Conservation (phyloP, 2,888 invertebrate species). For the Cantharis flavilabris region DNA sequence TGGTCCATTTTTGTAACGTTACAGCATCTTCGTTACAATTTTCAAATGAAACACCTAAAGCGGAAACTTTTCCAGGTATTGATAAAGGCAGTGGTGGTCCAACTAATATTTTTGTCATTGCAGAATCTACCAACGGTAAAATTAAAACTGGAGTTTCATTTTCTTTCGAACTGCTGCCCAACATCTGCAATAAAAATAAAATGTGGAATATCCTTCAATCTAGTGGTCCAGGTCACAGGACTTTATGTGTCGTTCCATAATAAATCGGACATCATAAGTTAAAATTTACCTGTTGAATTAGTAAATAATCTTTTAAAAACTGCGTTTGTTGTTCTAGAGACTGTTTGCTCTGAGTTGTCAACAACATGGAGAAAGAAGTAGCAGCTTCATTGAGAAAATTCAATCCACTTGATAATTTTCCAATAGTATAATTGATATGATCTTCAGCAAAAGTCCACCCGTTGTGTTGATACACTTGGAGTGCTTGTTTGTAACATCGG, state of each 20-base stretch:
- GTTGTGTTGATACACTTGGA: conserved; percentile 72
- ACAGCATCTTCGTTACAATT: conserved; percentile 43
- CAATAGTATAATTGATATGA: conserved; percentile 94
- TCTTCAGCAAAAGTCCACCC: conserved; percentile 94
- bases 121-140: conserved; percentile 72
- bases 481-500: conserved; percentile 89
- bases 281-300: conserved; percentile 75
- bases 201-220: no score
- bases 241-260: neutral
- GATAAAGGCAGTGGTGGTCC: conserved; percentile 64
- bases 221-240: no score
- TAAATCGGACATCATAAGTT: neutral
- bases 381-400: conserved; percentile 72
- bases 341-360: conserved; percentile 73
- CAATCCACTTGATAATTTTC: conserved; percentile 84
- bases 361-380: conserved; percentile 77
- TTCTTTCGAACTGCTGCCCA: conserved; percentile 29
- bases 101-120: conserved; percentile 71
- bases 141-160: conserved; percentile 63
- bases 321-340: conserved; percentile 74
- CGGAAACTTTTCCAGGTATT: conserved; percentile 61
- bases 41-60: conserved; percentile 57
- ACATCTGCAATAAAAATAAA: conserved; percentile 21
- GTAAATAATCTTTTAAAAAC: conserved; percentile 86
- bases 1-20: conserved; percentile 63